Conservation (phyloP, 2,797 vertebrate species). For the Xiphorhynchus erythropygius region DNA sequence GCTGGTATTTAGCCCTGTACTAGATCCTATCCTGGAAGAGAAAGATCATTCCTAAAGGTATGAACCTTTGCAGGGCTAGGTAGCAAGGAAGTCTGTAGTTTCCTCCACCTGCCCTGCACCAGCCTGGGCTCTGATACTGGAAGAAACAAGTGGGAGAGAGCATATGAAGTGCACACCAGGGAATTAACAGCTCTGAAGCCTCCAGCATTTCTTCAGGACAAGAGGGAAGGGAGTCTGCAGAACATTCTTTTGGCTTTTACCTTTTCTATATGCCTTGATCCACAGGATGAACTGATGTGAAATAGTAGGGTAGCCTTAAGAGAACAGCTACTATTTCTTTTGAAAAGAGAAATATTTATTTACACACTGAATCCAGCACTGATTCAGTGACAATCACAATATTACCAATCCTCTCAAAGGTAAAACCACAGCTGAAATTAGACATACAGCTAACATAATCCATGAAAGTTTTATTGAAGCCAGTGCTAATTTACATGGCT, state of each 20-base stretch:
- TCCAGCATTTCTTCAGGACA: not conserved
- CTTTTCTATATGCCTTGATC: not conserved
- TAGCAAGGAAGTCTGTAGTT: not conserved
- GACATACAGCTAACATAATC: not conserved
- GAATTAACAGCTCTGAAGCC: not conserved
- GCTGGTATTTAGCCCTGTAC: not conserved
- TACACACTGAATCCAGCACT: not conserved
- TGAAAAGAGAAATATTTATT: not conserved
- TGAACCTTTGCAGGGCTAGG: not conserved
- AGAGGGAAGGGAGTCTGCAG: not conserved
- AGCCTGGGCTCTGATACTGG: fast-evolving
- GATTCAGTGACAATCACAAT: fast-evolving
- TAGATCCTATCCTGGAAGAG: not conserved
- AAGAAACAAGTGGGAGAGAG: not conserved
- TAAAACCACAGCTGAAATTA: not conserved
- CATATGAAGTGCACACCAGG: not conserved
- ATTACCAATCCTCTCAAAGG: not conserved
- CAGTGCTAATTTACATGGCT: not conserved
- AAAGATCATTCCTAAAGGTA: not conserved
- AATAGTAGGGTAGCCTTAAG: not conserved
- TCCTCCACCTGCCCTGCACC: not conserved
- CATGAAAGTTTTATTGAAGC: not conserved
- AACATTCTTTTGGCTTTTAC: not conserved
- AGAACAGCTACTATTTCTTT: not conserved
- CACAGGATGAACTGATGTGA: not conserved